A percentile compares a stretch with the other conserved stretches of the same genome.
phyloP scores from a whole-genome alignment of 2,797 vertebrate species.

The Phalloptychus januarius region DNA sequence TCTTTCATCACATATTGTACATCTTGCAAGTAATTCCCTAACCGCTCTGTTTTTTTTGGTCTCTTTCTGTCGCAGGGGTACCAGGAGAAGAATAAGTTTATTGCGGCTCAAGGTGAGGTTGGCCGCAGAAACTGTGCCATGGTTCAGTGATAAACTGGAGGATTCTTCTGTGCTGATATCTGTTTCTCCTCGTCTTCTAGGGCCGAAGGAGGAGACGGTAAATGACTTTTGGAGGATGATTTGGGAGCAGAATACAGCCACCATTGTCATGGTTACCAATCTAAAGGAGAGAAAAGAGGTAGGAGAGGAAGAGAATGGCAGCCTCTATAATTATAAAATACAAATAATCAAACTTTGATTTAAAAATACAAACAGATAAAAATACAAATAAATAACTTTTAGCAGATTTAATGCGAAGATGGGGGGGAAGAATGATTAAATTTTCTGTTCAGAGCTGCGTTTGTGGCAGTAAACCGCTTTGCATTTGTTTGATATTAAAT shows the following conservation, averaged over 20 bases:
- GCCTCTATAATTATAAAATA: neutral
- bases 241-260: slow-evolving; percentile 98
- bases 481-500: neutral
- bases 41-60: neutral
- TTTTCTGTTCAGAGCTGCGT: neutral
- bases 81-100: slow-evolving; percentile 99
- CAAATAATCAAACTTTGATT: neutral
- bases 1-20: neutral
- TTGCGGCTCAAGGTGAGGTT: slow-evolving; percentile 93
- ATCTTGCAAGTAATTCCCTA: neutral
- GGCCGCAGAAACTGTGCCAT: neutral
- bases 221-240: slow-evolving; percentile 99
- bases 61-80: slow-evolving; percentile 84
- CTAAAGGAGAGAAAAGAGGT: slow-evolving; percentile 98
- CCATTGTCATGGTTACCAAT: slow-evolving; percentile 99
- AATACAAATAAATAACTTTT: neutral
- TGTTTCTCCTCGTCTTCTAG: slow-evolving; percentile 69
- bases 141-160: neutral
- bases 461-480: neutral
- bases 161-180: slow-evolving; percentile 16
- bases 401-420: neutral
- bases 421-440: neutral
- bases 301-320: neutral
- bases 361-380: neutral
- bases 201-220: slow-evolving; percentile 98